Evolutionary conservation across 2,113 vertebrate genomes (phyloP), one percentile per base, ranked within the genome.

Genomic region (Hymenochirus boettgeri): DNA sequence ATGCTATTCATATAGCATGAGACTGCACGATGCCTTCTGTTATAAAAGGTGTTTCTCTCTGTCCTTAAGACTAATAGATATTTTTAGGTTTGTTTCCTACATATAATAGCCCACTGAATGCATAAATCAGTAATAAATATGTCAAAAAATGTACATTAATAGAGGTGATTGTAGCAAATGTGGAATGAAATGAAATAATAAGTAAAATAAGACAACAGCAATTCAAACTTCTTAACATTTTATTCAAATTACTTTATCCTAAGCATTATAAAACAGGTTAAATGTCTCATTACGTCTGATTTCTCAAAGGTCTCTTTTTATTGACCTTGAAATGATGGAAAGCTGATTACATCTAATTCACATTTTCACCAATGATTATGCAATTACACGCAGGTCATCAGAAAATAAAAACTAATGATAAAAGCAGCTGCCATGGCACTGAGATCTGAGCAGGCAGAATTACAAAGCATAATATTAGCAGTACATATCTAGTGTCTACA

Each of bases 331-430:
- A 58, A 50, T 47, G 54, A 50, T 37, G 45, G 22, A 58, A 57
- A 11, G 54, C 21, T 57, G 63, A 66, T 66, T 66, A 57, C 27
- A 51, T 66, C 45, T 58, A 66, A 65, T 65, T 65, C 53, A 65
- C 42, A 65, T 57, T 66, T 62, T 66, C 45, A 66, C 63, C 55
- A 58, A 57, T 66, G 55, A 66, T 66, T 66, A 66, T 37, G 63
- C 63, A 66, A 58, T 66, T 58, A 57, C 55, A 58, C 27, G 54
- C 54, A 66, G 54, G 55, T 66, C 63, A 66, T 57, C 42, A 21
- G 22, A 58, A 57, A 66, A 66, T 57, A 66, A 56, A 56, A 51
- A n/a, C 19, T 25, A 24, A 46, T 65, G 53, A 47, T 56, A 47
- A 65, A 65, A 57, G 62, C 62, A 65, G 39, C 53, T 65, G 62